Evolutionary conservation across 2,797 vertebrate genomes (phyloP).

Genomic region (Choloepus didactylus): DNA sequence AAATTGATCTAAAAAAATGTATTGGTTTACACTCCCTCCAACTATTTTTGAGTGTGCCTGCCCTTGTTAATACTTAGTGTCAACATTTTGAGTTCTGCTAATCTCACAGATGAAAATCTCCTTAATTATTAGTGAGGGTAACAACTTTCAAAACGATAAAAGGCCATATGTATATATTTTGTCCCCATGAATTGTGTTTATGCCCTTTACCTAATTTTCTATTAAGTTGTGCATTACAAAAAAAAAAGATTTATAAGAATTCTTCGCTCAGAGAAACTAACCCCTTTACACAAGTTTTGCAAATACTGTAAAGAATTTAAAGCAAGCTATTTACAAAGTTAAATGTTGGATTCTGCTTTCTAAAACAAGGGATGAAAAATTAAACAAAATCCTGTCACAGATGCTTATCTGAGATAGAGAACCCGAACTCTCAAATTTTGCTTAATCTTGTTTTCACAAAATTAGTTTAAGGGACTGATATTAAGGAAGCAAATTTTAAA

Average conservation of each 20-base stretch:
- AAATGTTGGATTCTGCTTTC: conserved; percentile 48
- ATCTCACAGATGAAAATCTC: conserved; percentile 17
- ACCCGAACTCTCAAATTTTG: background rate
- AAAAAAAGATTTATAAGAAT: background rate
- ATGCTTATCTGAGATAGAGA: background rate
- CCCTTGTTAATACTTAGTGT: background rate
- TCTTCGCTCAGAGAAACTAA: conserved; percentile 43
- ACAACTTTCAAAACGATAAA: background rate
- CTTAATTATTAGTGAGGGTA: background rate
- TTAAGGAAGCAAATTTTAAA: conserved; percentile 35
- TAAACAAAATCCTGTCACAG: conserved; percentile 40
- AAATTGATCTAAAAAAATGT: background rate
- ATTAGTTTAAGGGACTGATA: background rate
- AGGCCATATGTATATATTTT: background rate
- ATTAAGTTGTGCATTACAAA: background rate
- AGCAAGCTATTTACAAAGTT: conserved; percentile 27
- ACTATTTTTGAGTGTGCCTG: background rate
- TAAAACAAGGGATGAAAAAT: conserved; percentile 1
- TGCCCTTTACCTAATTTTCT: background rate
- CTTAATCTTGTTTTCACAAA: background rate
- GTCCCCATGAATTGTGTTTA: background rate
- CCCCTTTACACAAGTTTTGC: conserved; percentile 43
- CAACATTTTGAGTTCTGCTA: conserved; percentile 23
- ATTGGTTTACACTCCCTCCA: background rate
- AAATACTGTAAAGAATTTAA: conserved; percentile 64